These are phyloP conservation scores for Alentia gelatinosa DNA, from an alignment of 2,888 invertebrate species.

Conservation along the genomic window DNA sequence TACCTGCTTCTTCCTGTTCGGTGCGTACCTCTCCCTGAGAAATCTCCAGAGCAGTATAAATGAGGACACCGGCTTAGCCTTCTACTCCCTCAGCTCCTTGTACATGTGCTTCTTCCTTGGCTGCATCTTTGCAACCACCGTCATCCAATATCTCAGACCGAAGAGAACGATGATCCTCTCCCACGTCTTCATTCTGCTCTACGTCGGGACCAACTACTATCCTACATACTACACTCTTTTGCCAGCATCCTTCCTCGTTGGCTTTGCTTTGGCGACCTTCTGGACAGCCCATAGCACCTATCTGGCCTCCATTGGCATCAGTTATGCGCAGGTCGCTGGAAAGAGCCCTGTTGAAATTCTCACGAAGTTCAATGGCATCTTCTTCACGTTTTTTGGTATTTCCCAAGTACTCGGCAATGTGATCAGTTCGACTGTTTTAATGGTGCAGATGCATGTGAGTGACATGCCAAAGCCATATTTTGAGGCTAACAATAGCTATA, in stretches of 20 bases:
- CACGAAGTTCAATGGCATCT: conserved; percentile 76
- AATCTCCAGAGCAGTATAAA: conserved; percentile 79
- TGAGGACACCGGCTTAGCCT: conserved; percentile 74
- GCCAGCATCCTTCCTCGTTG: conserved; percentile 72
- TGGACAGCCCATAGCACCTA: conserved; percentile 79
- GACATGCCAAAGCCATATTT: not conserved
- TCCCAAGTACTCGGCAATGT: conserved; percentile 67
- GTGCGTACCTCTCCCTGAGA: conserved; percentile 73
- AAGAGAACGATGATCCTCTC: conserved; percentile 60
- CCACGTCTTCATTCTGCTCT: conserved; percentile 64
- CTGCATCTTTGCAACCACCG: conserved; percentile 75
- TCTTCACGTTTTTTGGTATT: conserved; percentile 74
- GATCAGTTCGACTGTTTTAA: conserved; percentile 63
- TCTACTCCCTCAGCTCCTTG: conserved; percentile 72
- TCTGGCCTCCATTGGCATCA: conserved; percentile 73
- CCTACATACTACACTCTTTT: conserved; percentile 74
- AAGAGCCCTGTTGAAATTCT: conserved; percentile 69
- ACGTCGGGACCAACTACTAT: conserved; percentile 73
- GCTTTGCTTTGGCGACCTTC: conserved; percentile 72
- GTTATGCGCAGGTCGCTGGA: conserved; percentile 69
- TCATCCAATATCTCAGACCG: conserved; percentile 74
- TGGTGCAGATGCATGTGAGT: not conserved
- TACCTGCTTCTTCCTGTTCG: conserved; percentile 71
- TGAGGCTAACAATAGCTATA: not conserved
- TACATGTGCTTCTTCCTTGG: conserved; percentile 74